Evolutionary conservation across 2,113 vertebrate genomes (phyloP), one percentile per base, ranked within the genome.

Genomic region (Paralichthys olivaceus): DNA sequence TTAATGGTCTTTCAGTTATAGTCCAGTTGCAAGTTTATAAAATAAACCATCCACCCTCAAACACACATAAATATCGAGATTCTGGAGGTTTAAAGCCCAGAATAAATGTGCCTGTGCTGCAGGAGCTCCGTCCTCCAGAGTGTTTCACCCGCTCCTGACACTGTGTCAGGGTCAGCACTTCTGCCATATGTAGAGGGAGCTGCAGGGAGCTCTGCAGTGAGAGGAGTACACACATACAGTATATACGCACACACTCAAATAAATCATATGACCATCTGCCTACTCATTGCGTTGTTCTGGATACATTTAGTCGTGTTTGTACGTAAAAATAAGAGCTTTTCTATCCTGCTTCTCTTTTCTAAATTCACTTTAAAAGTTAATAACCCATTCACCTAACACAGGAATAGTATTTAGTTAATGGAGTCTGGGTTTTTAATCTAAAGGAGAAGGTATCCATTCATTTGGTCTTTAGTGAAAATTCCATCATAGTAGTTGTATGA

Each of bases 141-240:
- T 58, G 45, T 23, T 45, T 45, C 37, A 3, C 71, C 43, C 15
- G 17, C 67, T 75, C 63, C 58, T 73, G 8, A 71, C 43, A 15
- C 73, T 78, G 67, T 63, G 65, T 87, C 74, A 87, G 75, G 75
- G 67, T 92, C 91, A 92, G 90, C 92, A 93, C 69, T 89, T 91
- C 69, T 82, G 69, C 80, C 75, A 76, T 86, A 61, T 88, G 81
- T 67, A 81, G 75, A 73, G 72, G 60, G 59, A 43, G 79, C 82
- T 80, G 83, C 80, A 83, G 84, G 68, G 59, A 53, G 67, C 72
- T 65, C 79, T 84, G 81, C 89, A 84, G 78, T 70, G 75, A 70
- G 32, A 68, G 14, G 11, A 72, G 23, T 7, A 22, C 26, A 49
- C 79, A 77, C 45, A 66, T 6, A 53, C 2, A 4, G 25, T 13